Conservation (phyloP, 2,797 vertebrate genomes). For the Steatocranus sp. region DNA sequence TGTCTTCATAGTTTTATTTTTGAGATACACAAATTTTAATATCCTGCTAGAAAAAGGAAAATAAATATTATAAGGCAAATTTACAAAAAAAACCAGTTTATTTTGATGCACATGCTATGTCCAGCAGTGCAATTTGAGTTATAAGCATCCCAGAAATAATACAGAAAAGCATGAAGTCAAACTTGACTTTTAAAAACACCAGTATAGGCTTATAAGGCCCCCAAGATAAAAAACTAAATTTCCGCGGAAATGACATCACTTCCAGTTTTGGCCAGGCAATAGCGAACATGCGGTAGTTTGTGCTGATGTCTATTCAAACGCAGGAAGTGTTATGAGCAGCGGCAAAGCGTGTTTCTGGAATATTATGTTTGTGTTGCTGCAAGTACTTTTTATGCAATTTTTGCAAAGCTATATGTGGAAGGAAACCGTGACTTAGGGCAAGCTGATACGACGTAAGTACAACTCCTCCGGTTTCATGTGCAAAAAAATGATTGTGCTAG, state of each 20-base stretch:
- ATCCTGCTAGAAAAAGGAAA: accelerated
- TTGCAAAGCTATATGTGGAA: not conserved
- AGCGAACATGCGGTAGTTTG: accelerated
- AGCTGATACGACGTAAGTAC: accelerated
- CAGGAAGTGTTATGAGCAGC: accelerated
- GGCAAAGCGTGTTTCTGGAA: not conserved
- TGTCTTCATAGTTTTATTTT: not conserved
- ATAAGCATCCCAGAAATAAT: not conserved
- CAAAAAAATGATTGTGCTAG: not conserved
- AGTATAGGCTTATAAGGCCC: not conserved
- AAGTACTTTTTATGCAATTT: not conserved
- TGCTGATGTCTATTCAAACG: accelerated
- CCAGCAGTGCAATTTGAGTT: not conserved
- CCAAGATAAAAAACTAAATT: not conserved
- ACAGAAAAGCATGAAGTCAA: not conserved
- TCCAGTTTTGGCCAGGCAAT: accelerated
- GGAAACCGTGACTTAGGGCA: not conserved
- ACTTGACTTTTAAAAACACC: not conserved
- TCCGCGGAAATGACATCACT: accelerated
- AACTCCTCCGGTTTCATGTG: not conserved
- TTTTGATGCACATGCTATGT: no score
- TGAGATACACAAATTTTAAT: accelerated
- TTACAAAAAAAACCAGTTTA: no score
- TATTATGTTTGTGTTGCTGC: not conserved
- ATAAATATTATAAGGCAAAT: no score